Conservation (phyloP, 2,888 invertebrate species). For the Cremastinae sp. region DNA sequence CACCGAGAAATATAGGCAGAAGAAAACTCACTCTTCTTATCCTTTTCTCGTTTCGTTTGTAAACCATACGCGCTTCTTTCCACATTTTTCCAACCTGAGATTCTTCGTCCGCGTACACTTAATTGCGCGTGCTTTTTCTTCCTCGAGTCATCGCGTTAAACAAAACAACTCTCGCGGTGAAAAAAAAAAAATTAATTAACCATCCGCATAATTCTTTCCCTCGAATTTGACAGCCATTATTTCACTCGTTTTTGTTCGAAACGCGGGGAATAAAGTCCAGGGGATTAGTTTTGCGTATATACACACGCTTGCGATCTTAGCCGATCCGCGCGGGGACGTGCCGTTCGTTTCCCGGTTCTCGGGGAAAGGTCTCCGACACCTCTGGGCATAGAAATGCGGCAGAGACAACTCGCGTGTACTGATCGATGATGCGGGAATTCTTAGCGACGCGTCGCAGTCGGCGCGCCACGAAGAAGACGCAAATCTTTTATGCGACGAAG, state of each 20-base stretch:
- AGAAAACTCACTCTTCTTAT: conserved; percentile 40
- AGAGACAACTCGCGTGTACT: conserved; percentile 25
- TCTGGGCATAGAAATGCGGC: conserved; percentile 13
- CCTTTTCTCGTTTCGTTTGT: conserved; percentile 4
- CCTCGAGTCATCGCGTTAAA: too few relatives aligned
- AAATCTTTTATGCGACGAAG: conserved; percentile 48
- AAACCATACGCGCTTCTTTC: background rate
- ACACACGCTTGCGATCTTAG: conserved; percentile 6
- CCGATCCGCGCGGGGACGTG: conserved; percentile 25
- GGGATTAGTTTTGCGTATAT: conserved; percentile 1
- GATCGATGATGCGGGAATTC: conserved; percentile 59
- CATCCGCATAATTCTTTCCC: too few relatives aligned
- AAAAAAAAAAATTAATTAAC: too few relatives aligned
- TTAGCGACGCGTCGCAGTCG: conserved; percentile 42
- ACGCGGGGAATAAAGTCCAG: background rate
- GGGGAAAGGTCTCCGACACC: conserved; percentile 59
- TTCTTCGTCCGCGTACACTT: too few relatives aligned
- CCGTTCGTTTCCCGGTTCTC: conserved; percentile 51
- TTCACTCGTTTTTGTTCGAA: too few relatives aligned
- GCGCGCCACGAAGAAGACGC: conserved; percentile 41
- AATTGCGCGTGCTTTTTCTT: too few relatives aligned
- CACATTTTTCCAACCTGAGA: too few relatives aligned
- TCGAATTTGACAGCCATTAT: too few relatives aligned
- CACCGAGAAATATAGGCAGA: conserved; percentile 32
- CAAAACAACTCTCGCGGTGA: too few relatives aligned